Percentiles rank a stretch among this genome's conserved stretches.
Evolutionary conservation across 2,113 vertebrate species (phyloP).

Genomic region (Paradoxurus hermaphroditus): DNA sequence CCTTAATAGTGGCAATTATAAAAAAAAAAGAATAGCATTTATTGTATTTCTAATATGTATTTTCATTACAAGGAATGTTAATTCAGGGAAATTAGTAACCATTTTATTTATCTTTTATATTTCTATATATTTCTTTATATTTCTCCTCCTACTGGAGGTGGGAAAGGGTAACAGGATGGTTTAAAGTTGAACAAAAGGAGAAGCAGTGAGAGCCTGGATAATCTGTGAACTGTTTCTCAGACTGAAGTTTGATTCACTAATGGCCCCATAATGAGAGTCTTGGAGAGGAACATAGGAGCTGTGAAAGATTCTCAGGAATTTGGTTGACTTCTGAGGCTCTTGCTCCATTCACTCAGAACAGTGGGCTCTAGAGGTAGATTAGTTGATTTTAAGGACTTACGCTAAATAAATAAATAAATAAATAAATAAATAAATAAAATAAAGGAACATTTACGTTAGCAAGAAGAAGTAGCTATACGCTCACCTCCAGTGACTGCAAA

Average conservation of each 20-base stretch:
- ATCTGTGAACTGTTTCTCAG: not conserved
- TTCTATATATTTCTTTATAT: not conserved
- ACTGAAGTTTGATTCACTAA: not conserved
- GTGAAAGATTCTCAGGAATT: not conserved
- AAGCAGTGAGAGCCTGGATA: not conserved
- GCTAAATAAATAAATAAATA: not conserved
- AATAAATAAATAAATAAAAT: not conserved
- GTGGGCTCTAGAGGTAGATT: not conserved
- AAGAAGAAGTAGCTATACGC: not conserved
- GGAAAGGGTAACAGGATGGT: not conserved
- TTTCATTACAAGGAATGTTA: not conserved
- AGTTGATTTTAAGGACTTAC: not conserved
- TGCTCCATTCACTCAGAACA: not conserved
- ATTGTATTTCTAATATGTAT: not conserved
- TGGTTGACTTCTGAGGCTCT: not conserved
- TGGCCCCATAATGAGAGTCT: fast-evolving
- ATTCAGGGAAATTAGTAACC: not conserved
- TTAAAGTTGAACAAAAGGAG: not conserved
- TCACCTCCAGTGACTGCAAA: not conserved
- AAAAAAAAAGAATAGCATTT: not conserved
- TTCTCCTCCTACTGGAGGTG: not conserved
- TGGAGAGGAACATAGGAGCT: not conserved
- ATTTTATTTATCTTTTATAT: not conserved
- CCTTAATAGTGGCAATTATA: not conserved
- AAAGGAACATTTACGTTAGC: not conserved